Conservation (phyloP, 2,797 vertebrate species). For the Melanotaenia nigrans region DNA sequence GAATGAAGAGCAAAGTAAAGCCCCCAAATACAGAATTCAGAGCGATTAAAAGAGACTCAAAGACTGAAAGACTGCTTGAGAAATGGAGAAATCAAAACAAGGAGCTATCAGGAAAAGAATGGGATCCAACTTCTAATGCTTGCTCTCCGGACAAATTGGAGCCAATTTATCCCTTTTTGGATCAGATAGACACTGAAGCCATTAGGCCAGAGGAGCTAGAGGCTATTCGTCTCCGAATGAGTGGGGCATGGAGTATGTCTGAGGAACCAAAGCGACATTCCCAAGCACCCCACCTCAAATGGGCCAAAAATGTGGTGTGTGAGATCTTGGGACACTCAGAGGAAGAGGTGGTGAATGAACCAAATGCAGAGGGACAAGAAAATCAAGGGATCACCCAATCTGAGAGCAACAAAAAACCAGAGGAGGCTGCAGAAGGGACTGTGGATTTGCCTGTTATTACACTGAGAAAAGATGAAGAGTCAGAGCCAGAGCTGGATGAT, state of each 20-base stretch:
- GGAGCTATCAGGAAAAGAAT: slow-evolving; percentile 4
- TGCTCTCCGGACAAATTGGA: slow-evolving; percentile 26
- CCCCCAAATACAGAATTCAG: slow-evolving; percentile 35
- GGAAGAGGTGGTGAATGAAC: slow-evolving; percentile 44
- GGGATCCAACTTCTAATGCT: slow-evolving; percentile 1
- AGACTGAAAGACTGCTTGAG: slow-evolving; percentile 72
- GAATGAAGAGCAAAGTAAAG: slow-evolving; percentile 30
- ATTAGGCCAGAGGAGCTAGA: slow-evolving; percentile 71
- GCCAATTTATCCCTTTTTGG: slow-evolving; percentile 51
- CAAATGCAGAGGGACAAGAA: slow-evolving; percentile 8
- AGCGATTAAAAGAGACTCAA: slow-evolving; percentile 56
- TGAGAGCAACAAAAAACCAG: neutral
- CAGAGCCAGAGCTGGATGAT: slow-evolving; percentile 52
- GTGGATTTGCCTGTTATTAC: slow-evolving; percentile 39
- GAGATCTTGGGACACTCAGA: slow-evolving; percentile 79
- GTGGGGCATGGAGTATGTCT: slow-evolving; percentile 60
- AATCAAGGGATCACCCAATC: neutral
- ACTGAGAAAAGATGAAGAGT: slow-evolving; percentile 19
- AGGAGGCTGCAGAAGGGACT: slow-evolving; percentile 10
- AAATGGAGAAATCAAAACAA: slow-evolving; percentile 69
- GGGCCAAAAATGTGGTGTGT: slow-evolving; percentile 77
- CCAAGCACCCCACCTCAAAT: slow-evolving; percentile 82
- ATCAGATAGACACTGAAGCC: slow-evolving; percentile 28
- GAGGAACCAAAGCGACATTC: slow-evolving; percentile 76
- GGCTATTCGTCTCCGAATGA: slow-evolving; percentile 64